Percentiles rank a stretch among this genome's conserved stretches.
These are phyloP conservation scores for Prosapia bicincta DNA, from an alignment of 2,888 invertebrate species.

Conservation along the genomic window DNA sequence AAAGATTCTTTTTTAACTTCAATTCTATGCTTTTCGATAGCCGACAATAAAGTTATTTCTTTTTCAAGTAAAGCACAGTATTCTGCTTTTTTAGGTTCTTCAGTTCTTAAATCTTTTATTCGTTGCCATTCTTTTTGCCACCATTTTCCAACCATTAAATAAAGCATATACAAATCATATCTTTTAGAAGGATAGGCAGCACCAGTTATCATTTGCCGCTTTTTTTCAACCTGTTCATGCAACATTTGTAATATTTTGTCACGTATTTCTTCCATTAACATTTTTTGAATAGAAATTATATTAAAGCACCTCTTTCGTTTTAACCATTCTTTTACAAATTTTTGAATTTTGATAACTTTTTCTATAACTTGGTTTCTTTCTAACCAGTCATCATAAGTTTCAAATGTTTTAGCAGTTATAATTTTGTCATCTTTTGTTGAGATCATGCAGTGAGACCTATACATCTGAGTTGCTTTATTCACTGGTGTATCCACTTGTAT, in stretches of 20 bases:
- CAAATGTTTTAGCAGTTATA: conserved; percentile 58
- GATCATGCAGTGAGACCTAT: conserved; percentile 51
- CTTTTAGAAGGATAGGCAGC: conserved; percentile 64
- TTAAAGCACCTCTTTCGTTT: neutral
- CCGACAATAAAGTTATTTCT: conserved; percentile 65
- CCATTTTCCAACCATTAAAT: conserved; percentile 66
- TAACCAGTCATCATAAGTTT: conserved; percentile 59
- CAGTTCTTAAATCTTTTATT: conserved; percentile 60
- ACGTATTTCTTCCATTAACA: conserved; percentile 14
- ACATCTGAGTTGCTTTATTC: conserved; percentile 30
- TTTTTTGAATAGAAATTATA: neutral
- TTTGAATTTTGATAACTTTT: conserved; percentile 25
- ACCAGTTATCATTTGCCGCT: conserved; percentile 27
- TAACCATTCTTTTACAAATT: conserved; percentile 17
- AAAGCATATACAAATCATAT: conserved; percentile 71
- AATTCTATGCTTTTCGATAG: conserved; percentile 64
- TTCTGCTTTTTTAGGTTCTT: conserved; percentile 66
- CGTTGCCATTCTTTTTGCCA: conserved; percentile 59
- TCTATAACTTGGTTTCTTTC: conserved; percentile 18
- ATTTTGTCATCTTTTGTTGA: conserved; percentile 61
- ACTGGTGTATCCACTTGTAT: conserved; percentile 18
- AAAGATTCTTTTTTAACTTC: conserved; percentile 49
- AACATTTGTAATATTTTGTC: conserved; percentile 11
- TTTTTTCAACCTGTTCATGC: conserved; percentile 24
- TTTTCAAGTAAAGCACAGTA: conserved; percentile 67